These are phyloP conservation scores for Characodon lateralis DNA, from an alignment of 2,797 vertebrate genomes.

Conservation along the genomic window DNA sequence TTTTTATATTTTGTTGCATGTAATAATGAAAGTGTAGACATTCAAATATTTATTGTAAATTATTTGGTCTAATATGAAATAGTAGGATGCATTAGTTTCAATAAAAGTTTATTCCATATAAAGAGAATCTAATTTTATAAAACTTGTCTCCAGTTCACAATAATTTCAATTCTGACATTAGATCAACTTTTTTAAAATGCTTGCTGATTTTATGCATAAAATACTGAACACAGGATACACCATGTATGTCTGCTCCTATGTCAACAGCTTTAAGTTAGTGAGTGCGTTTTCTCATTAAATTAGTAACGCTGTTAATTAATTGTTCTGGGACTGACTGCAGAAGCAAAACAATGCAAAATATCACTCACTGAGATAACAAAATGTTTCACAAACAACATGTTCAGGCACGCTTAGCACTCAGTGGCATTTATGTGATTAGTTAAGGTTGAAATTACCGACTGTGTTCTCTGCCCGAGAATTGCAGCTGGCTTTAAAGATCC, in stretches of 20 bases:
- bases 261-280: conserved; percentile 8
- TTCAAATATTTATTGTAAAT: neutral
- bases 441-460: conserved; percentile 65
- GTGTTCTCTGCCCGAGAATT: conserved; percentile 40
- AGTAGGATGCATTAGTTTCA: neutral
- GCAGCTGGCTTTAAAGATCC: conserved; percentile 57
- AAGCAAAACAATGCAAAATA: conserved; percentile 46
- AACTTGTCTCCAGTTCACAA: neutral
- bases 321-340: conserved; percentile 29
- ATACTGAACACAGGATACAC: neutral
- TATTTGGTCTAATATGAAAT: neutral
- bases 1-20: neutral
- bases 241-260: neutral
- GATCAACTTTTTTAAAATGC: neutral
- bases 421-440: conserved; percentile 71
- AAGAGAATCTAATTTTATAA: no score
- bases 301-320: conserved; percentile 16
- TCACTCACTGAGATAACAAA: conserved; percentile 37
- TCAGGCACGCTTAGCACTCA: conserved; percentile 56
- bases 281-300: conserved; percentile 31
- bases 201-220: neutral
- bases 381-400: conserved; percentile 41
- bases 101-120: neutral
- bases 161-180: no score
- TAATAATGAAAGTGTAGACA: conserved; percentile 8